These are phyloP conservation scores for Ecdyonurus torrentis DNA, from an alignment of 2,888 invertebrate species.

Conservation along the genomic window DNA sequence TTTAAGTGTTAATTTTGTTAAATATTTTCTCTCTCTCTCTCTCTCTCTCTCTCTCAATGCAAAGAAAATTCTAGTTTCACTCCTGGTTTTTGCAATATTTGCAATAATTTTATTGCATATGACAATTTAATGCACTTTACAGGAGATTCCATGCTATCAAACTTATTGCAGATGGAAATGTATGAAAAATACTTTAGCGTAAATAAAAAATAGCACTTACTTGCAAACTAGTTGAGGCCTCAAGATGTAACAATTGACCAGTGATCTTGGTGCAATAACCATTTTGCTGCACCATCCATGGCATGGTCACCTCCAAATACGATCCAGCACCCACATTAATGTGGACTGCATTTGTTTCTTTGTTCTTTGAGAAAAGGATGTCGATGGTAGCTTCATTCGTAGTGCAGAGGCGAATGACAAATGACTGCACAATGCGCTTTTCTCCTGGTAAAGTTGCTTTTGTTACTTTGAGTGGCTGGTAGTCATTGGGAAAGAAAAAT, in stretches of 20 bases:
- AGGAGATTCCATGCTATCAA: background rate
- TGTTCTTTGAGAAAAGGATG: slow-evolving; percentile 85
- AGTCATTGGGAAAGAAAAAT: slow-evolving; percentile 89
- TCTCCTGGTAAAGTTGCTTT: slow-evolving; percentile 75
- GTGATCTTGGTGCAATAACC: slow-evolving; percentile 84
- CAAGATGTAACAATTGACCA: slow-evolving; percentile 84
- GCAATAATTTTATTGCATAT: background rate
- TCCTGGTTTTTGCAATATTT: background rate
- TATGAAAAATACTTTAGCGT: too few species aligned
- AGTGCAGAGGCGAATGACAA: slow-evolving; percentile 81
- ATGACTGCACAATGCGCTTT: slow-evolving; percentile 71
- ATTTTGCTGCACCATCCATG: slow-evolving; percentile 76
- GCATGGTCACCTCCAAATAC: slow-evolving; percentile 89
- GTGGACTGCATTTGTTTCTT: slow-evolving; percentile 92
- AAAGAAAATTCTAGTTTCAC: too few species aligned
- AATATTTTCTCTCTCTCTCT: too few species aligned
- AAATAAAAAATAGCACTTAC: slow-evolving; percentile 14
- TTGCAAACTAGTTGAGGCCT: slow-evolving; percentile 88
- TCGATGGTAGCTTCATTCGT: slow-evolving; percentile 89
- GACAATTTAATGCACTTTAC: background rate
- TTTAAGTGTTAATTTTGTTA: too few species aligned
- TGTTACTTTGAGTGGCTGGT: slow-evolving; percentile 57
- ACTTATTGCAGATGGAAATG: background rate
- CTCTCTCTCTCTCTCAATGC: too few species aligned
- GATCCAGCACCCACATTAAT: slow-evolving; percentile 90